Conservation (phyloP, 2,113 vertebrate species). For the Mus spicilegus region DNA sequence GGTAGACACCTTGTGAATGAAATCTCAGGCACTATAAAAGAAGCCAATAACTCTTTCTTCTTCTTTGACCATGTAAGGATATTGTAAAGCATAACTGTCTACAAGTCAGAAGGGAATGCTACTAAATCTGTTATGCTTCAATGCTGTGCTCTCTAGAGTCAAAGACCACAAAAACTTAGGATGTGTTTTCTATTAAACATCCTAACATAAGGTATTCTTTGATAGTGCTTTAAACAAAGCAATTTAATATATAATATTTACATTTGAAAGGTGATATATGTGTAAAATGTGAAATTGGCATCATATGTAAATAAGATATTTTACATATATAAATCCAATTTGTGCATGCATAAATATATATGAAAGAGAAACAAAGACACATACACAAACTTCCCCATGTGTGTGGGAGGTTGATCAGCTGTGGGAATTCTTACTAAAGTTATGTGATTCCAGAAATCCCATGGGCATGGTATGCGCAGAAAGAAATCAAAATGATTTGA, state of each 20-base stretch:
- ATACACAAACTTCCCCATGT: not conserved
- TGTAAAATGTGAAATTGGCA: not conserved
- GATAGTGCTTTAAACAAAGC: not conserved
- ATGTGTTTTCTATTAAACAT: not conserved
- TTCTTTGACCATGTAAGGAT: not conserved
- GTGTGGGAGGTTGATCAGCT: not conserved
- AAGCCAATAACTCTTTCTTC: fast-evolving
- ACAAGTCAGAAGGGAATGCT: no score
- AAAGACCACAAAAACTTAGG: not conserved
- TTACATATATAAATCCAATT: not conserved
- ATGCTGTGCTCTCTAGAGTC: no score
- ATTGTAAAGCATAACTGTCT: not conserved
- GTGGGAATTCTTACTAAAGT: not conserved
- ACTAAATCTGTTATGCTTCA: not conserved
- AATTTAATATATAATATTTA: not conserved
- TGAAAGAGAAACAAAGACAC: not conserved
- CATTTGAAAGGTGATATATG: not conserved
- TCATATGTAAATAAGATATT: not conserved
- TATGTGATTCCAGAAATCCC: not conserved
- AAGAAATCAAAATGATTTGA: not conserved
- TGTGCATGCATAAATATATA: not conserved
- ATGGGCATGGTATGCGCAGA: not conserved
- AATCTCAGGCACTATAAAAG: not conserved
- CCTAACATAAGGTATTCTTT: not conserved
- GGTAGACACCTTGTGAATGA: not conserved